Evolutionary conservation across 2,797 vertebrate genomes (phyloP), one percentile per base, ranked within the genome.

Genomic region (Catharus ustulatus): DNA sequence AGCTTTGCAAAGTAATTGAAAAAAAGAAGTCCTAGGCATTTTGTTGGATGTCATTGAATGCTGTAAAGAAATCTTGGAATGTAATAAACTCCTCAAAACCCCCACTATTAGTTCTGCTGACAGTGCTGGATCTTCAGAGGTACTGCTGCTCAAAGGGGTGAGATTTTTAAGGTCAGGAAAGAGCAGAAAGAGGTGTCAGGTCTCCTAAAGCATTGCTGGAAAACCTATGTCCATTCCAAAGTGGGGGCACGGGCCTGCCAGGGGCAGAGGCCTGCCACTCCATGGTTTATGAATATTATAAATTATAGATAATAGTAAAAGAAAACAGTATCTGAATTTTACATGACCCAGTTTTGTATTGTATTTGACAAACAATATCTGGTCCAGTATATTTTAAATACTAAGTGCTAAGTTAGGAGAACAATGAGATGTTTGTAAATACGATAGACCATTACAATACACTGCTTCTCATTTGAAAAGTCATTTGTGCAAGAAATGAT

Each of bases 401-500:
- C 89, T 76, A 81, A 94, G 85, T 81, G 55, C 61, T 77, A 82
- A 96, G 90, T 88, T 91, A 66, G 84, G 83, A 93, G 94, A 96
- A 97, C 96, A 97, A 84, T 36, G 67, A 51, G 36, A 85, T 97
- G 87, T 98, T 98, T 98, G 97, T 97, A 97, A 98, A 97, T 97
- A 97, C 57, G 90, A 97, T 73, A 96, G 96, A 96, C 96, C 94
- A 96, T 95, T 97, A 93, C 94, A 97, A 96, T 95, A 97, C 74
- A 97, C 94, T 92, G 97, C 94, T 97, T 97, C 97, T 97, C 97
- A 97, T 97, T 96, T 97, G 97, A 96, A 98, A 98, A 98, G 95
- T 93, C 95, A 97, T 97, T 97, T 98, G 95, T 96, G 97, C 97
- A 97, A 97, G 94, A 97, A 97, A 96, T 97, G 45, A 97, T 97